These are phyloP conservation scores for Labeo catla DNA, from an alignment of 2,113 vertebrate genomes.

Conservation along the genomic window DNA sequence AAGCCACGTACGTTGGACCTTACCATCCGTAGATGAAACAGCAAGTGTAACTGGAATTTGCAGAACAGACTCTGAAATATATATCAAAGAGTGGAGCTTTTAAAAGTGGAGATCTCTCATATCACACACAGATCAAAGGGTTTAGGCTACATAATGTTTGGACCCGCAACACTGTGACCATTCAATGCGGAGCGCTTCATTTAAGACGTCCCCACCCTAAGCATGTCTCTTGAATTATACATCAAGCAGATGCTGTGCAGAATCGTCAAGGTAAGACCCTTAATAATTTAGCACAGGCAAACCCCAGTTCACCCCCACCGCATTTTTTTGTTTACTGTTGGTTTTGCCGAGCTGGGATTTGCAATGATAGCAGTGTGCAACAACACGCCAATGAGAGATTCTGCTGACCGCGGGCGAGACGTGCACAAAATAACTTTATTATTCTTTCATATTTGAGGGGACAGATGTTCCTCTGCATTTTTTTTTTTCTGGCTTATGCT, in stretches of 20 bases:
- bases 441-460: conserved; percentile 39
- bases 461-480: conserved; percentile 10
- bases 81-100: conserved; percentile 26
- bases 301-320: background rate
- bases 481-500: background rate
- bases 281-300: conserved; percentile 45
- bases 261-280: conserved; percentile 41
- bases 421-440: conserved; percentile 39
- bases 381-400: conserved; percentile 47
- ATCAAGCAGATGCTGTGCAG: conserved; percentile 44
- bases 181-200: conserved; percentile 18
- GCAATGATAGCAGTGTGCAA: conserved; percentile 48
- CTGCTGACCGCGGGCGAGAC: conserved; percentile 42
- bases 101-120: conserved; percentile 35
- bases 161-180: conserved; percentile 5
- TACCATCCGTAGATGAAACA: background rate
- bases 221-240: conserved; percentile 41
- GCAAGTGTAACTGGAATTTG: conserved; percentile 4
- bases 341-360: conserved; percentile 47
- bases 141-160: conserved; percentile 25
- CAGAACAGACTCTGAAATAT: conserved; percentile 8
- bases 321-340: conserved; percentile 38
- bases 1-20: background rate
- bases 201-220: conserved; percentile 34
- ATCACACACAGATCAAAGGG: conserved; percentile 15